Conservation (phyloP, 2,888 invertebrate species). For the Altica lythri region DNA sequence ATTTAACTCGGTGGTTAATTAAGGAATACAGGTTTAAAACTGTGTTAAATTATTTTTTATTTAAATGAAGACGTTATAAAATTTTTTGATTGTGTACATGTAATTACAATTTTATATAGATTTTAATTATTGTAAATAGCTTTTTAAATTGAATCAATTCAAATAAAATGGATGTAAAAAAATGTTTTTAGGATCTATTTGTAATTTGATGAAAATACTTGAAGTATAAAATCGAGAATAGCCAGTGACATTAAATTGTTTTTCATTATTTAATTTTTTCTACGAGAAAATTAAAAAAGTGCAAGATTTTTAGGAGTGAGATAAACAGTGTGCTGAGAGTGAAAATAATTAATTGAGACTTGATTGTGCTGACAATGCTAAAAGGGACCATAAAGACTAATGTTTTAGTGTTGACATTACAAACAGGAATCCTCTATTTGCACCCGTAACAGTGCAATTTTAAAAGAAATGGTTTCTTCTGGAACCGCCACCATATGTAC, state of each 20-base stretch:
- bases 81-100: constrained; percentile 12
- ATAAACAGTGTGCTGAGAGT: constrained; percentile 31
- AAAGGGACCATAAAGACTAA: constrained; percentile 32
- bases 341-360: constrained; percentile 28
- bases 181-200: constrained; percentile 14
- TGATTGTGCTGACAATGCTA: constrained; percentile 40
- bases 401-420: constrained; percentile 32
- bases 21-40: too few relatives aligned
- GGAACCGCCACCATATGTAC: constrained; percentile 57
- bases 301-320: constrained; percentile 42
- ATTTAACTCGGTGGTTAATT: too few relatives aligned
- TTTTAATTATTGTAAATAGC: constrained; percentile 25
- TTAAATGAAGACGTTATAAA: constrained; percentile 14
- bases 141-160: constrained; percentile 20
- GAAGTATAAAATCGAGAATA: constrained; percentile 27
- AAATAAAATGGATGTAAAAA: constrained; percentile 20
- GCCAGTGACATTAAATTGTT: constrained; percentile 41
- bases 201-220: constrained; percentile 23
- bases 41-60: background rate
- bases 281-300: constrained; percentile 40
- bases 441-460: constrained; percentile 50
- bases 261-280: constrained; percentile 46
- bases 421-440: constrained; percentile 38
- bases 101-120: constrained; percentile 19
- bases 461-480: constrained; percentile 48